Evolutionary conservation across 2,797 vertebrate genomes (phyloP).

Genomic region (Carcharodon carcharias): DNA sequence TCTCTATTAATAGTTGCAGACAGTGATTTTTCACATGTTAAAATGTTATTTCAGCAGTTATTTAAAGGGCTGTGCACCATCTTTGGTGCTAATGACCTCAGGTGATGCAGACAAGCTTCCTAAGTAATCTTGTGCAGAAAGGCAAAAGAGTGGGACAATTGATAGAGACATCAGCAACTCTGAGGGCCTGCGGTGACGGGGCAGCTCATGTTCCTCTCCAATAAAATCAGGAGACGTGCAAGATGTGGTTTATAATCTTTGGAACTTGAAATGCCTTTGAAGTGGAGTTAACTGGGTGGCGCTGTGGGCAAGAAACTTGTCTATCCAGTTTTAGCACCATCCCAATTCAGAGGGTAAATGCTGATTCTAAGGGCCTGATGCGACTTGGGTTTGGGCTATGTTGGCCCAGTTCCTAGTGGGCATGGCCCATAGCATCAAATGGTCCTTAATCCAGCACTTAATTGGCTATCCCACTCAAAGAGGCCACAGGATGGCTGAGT

Average conservation of each 20-base stretch:
- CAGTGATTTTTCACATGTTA: not conserved
- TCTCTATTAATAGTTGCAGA: not conserved
- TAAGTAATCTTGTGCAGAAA: not conserved
- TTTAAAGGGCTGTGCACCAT: not conserved
- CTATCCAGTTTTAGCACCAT: not conserved
- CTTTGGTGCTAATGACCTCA: not conserved
- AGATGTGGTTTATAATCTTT: not conserved
- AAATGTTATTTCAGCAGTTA: slow-evolving; percentile 8
- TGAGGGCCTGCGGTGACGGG: not conserved
- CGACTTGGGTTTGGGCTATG: not conserved
- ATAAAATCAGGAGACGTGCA: not conserved
- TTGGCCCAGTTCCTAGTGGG: not conserved
- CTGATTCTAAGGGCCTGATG: not conserved
- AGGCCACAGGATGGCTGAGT: not conserved
- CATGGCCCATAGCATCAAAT: not conserved
- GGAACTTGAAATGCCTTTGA: not conserved
- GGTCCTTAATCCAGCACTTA: not conserved
- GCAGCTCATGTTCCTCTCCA: not conserved
- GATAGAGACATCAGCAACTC: not conserved
- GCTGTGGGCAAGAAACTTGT: not conserved
- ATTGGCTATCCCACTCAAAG: not conserved
- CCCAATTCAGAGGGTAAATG: not conserved
- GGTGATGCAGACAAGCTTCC: not conserved
- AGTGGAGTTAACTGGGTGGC: not conserved
- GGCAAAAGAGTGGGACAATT: not conserved